A percentile compares a stretch with the other conserved stretches of the same genome.
Conservation (phyloP, 2,888 invertebrate genomes). For the Hypomecis punctinalis region DNA sequence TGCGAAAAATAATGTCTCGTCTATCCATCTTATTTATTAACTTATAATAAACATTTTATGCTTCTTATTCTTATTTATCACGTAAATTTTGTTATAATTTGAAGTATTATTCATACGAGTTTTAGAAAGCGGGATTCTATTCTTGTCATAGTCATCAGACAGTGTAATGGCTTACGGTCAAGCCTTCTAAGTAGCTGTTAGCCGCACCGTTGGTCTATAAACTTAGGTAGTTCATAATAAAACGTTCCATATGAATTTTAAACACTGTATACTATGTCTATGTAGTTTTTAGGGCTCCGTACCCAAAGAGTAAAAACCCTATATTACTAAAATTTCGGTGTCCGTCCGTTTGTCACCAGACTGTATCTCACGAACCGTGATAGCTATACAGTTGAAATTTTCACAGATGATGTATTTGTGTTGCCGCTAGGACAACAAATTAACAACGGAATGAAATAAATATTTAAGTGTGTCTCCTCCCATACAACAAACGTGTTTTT, state of each 20-base stretch:
- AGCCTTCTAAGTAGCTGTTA: neutral
- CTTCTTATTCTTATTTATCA: neutral
- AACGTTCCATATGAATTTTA: constrained; percentile 25
- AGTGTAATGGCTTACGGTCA: constrained; percentile 12
- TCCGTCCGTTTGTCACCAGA: too few relatives aligned
- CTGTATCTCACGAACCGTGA: too few relatives aligned
- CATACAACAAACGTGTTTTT: too few relatives aligned
- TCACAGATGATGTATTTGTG: too few relatives aligned
- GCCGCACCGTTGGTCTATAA: constrained; percentile 5
- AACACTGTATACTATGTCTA: constrained; percentile 16
- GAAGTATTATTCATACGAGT: constrained; percentile 3
- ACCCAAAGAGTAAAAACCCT: too few relatives aligned
- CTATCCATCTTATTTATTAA: neutral
- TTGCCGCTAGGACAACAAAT: too few relatives aligned
- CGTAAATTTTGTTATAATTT: neutral
- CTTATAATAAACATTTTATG: neutral
- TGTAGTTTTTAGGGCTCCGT: constrained; percentile 10
- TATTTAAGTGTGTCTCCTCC: too few relatives aligned
- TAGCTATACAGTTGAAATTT: too few relatives aligned
- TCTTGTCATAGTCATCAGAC: constrained; percentile 13
- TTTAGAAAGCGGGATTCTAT: constrained; percentile 11
- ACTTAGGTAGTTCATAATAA: constrained; percentile 18
- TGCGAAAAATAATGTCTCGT: neutral
- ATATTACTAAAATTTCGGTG: too few relatives aligned
- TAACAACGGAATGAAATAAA: too few relatives aligned